phyloP scores from a whole-genome alignment of 2,888 invertebrate species.

The Pediacus dermestoides region DNA sequence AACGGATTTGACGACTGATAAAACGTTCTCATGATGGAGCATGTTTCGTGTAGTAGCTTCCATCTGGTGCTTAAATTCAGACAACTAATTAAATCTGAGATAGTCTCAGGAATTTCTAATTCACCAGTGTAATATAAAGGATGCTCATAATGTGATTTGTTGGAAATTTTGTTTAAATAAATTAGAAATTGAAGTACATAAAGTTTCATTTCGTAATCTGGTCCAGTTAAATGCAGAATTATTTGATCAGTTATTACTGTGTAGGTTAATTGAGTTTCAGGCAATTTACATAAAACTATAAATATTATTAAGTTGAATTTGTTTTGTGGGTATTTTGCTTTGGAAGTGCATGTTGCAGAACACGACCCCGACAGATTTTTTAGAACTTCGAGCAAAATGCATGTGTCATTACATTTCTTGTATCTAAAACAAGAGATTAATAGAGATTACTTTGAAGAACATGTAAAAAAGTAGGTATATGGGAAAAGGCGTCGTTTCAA shows the following conservation, averaged over 20 bases:
- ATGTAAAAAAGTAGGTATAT: no score
- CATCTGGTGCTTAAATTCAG: background rate
- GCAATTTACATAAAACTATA: conserved; percentile 34
- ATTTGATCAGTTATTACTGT: conserved; percentile 31
- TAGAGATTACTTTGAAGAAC: no score
- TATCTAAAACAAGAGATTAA: no score
- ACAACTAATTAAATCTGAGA: background rate
- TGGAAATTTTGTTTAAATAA: conserved; percentile 1
- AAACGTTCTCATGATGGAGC: no score
- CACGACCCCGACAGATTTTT: no score
- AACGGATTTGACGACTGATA: no score
- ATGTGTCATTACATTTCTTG: no score
- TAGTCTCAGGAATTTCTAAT: conserved; percentile 25
- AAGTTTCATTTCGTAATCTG: background rate
- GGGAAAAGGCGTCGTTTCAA: no score
- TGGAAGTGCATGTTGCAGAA: no score
- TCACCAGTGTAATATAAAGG: conserved; percentile 32
- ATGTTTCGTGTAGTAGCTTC: no score
- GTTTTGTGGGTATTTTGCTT: conserved; percentile 13
- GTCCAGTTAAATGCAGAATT: conserved; percentile 22
- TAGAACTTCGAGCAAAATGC: no score
- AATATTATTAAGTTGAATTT: conserved; percentile 30
- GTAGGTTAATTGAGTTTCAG: conserved; percentile 31
- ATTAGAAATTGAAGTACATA: conserved; percentile 7
- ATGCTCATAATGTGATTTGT: conserved; percentile 22